phyloP scores from a whole-genome alignment of 1,140 invertebrate species.

The Cyphomyrmex costatus region DNA sequence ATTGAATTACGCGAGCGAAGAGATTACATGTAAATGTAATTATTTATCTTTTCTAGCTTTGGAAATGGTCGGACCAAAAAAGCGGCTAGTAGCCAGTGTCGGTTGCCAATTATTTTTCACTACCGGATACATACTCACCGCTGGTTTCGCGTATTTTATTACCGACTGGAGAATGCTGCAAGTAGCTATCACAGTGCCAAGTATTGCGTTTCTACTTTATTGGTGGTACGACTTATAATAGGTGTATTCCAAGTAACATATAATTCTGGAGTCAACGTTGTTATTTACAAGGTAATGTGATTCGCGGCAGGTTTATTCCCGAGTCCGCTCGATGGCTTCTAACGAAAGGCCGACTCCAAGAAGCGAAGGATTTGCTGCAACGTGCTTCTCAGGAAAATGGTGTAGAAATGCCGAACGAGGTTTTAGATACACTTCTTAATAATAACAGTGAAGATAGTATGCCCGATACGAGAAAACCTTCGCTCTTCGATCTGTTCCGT shows the following conservation, averaged over 20 bases:
- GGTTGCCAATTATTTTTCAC: slow-evolving; percentile 93
- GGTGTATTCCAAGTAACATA: not conserved
- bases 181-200: slow-evolving; percentile 91
- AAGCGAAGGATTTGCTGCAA: slow-evolving; percentile 90
- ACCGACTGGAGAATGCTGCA: slow-evolving; percentile 92
- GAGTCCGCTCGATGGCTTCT: slow-evolving; percentile 94
- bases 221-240: slow-evolving; percentile 89
- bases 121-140: slow-evolving; percentile 91
- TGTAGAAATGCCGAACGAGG: slow-evolving; percentile 87
- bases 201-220: slow-evolving; percentile 91
- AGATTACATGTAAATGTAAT: not conserved
- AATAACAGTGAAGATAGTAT: slow-evolving; percentile 84
- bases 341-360: slow-evolving; percentile 90
- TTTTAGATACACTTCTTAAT: slow-evolving; percentile 87
- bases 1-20: not conserved
- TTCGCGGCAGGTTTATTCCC: slow-evolving; percentile 90
- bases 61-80: slow-evolving; percentile 93
- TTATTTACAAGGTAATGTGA: slow-evolving; percentile 17
- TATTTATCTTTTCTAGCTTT: slow-evolving; percentile 88
- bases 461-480: slow-evolving; percentile 86
- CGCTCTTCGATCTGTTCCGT: slow-evolving; percentile 90
- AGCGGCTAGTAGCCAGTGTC: slow-evolving; percentile 91
- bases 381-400: slow-evolving; percentile 91
- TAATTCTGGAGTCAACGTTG: slow-evolving; percentile 13
- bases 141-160: slow-evolving; percentile 91